Conservation (phyloP, 2,888 invertebrate species). For the Stenoptilia bipunctidactyla region DNA sequence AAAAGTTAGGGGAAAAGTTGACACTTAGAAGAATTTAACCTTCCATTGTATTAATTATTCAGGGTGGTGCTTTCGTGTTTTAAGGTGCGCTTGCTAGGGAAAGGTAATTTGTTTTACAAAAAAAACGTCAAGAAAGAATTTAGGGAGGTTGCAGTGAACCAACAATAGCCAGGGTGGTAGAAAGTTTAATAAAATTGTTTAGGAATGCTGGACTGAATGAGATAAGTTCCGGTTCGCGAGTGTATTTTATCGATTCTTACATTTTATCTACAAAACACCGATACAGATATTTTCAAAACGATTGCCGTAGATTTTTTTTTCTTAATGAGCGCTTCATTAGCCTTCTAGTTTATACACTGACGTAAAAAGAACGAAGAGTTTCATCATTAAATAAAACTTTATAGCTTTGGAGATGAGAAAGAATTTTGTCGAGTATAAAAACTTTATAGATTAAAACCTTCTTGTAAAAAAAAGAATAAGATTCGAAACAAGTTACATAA, state of each 20-base stretch:
- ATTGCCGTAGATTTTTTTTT: too few relatives aligned
- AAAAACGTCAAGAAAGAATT: slow-evolving; percentile 51
- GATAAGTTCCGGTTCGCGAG: slow-evolving; percentile 39
- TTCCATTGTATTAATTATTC: slow-evolving; percentile 71
- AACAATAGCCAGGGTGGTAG: slow-evolving; percentile 13
- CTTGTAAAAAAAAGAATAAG: too few relatives aligned
- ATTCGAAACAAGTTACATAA: too few relatives aligned
- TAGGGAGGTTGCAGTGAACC: slow-evolving; percentile 40
- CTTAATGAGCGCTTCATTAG: too few relatives aligned
- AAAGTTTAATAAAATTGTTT: slow-evolving; percentile 64
- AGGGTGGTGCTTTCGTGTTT: slow-evolving; percentile 58
- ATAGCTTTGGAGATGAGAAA: too few relatives aligned
- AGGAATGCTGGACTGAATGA: slow-evolving; percentile 54
- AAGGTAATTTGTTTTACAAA: slow-evolving; percentile 59
- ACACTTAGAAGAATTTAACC: slow-evolving; percentile 68
- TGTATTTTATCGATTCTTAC: slow-evolving; percentile 46
- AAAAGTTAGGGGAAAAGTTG: slow-evolving; percentile 64
- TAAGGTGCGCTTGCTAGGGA: slow-evolving; percentile 58
- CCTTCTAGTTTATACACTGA: too few relatives aligned
- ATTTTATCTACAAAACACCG: slow-evolving; percentile 16
- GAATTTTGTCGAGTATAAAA: too few relatives aligned
- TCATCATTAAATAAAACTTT: too few relatives aligned
- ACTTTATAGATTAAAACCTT: too few relatives aligned
- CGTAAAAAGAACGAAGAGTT: too few relatives aligned
- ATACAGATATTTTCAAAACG: too few relatives aligned